Evolutionary conservation across 2,113 vertebrate species (phyloP), one percentile per base, ranked within the genome.

Genomic region (Otolemur garnettii): DNA sequence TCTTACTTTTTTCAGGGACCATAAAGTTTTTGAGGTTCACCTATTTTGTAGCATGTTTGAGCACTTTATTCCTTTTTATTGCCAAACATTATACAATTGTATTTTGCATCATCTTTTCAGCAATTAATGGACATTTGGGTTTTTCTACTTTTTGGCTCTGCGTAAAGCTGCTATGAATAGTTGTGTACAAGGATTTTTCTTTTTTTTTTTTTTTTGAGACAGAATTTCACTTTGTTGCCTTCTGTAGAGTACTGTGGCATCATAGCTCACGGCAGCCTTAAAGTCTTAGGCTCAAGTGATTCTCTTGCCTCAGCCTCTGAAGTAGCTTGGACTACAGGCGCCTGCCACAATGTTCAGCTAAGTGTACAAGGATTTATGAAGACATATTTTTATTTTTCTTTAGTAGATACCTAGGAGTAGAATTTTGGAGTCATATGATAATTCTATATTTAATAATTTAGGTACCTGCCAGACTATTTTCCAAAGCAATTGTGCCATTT

Each of bases 21-120:
- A 1, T 2, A 7, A 26, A 15, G 55, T 35, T 85, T 66, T 33
- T 28, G 19, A 53, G 72, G 62, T 71, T 42, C 5, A 8, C 21
- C 35, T 10, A 19, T 38, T 0, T 2, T 30, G 50, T 7, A 1
- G 42, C 59, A 0, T 10, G 64, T 3, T 4, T 2, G 1, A 80
- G 21, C 6, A 1, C n/a, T 15, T 12, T 1, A 3, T 38, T 18
- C 30, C 30, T 77, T 35, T 19, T 62, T 57, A 7, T 17, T 50
- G 71, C 33, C 42, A 28, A 68, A 15, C 4, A 18, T 24, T 15
- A 0, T 15, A 24, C 8, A 0, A 8, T 7, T n/a, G 5, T 19
- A 2, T 35, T 81, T 85, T 13, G 42, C 28, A 6, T 30, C 42
- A 13, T 35, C 9, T 33, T 17, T 5, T 66, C 69, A 45, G 55